These are phyloP conservation scores for Eurois occulta DNA, from an alignment of 2,888 invertebrate species.

Conservation along the genomic window DNA sequence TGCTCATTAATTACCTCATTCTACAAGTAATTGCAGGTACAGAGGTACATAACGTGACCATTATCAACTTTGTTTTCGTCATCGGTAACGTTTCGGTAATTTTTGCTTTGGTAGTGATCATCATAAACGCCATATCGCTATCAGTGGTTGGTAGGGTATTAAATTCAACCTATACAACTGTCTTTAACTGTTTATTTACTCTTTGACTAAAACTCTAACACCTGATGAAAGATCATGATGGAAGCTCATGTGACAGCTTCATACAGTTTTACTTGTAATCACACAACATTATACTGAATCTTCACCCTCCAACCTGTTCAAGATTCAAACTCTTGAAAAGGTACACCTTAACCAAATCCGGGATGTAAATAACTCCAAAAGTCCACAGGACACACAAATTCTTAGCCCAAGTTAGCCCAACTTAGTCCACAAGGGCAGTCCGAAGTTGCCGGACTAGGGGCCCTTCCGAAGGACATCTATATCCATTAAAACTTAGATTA, in stretches of 20 bases:
- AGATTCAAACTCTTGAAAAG: constrained; percentile 5
- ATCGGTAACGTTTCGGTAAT: background rate
- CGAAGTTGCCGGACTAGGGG: constrained; percentile 49
- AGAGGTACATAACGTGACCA: background rate
- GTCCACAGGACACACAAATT: constrained; percentile 48
- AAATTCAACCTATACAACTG: background rate
- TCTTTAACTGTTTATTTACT: background rate
- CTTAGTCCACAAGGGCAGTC: constrained; percentile 40
- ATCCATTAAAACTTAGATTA: constrained; percentile 71
- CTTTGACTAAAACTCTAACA: background rate
- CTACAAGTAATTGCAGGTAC: background rate
- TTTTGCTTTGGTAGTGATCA: background rate
- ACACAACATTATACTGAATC: background rate
- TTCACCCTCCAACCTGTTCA: background rate
- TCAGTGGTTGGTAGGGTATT: background rate
- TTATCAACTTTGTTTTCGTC: background rate
- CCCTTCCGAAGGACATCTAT: constrained; percentile 56
- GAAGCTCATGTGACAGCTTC: too few species aligned
- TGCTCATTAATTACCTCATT: background rate
- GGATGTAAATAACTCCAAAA: constrained; percentile 48
- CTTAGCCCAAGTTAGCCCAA: constrained; percentile 53
- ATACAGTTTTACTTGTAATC: background rate
- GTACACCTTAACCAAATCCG: constrained; percentile 25
- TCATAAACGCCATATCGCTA: background rate
- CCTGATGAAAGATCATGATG: too few species aligned